Base-by-base conservation (phyloP, 2,797 vertebrate genomes). In the Leptatherina wallacei region DNA sequence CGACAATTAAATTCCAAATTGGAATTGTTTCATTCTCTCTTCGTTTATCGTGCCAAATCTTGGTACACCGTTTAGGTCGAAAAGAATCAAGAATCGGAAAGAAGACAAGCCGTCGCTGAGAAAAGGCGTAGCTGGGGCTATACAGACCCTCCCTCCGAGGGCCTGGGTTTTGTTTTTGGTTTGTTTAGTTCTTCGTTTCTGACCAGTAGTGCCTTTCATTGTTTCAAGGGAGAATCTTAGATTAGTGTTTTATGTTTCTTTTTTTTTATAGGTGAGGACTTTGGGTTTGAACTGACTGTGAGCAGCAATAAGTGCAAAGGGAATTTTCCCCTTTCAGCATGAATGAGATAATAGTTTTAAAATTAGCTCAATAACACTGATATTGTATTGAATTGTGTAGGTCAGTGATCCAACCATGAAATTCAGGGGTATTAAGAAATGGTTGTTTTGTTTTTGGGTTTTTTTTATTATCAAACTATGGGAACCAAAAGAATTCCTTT, bases 171-270 rank as follows among this genome's bases (percentile, higher is more conserved):
- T 76, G 78, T 55, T 86, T 92, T 85, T 94, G 92, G 78, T 93
- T 88, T 81, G 81, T 85, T 93, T 89, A 83, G 77, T 92, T 95
- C 93, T 93, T 96, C 80, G 90, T 96, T 92, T 95, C 92, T 95
- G 95, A 96, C 98, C 97, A 95, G 96, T 96, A 97, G 97, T 99
- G 98, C 97, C 98, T 99, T 99, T 96, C 94, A 94, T 96, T 92
- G 94, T 96, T 95, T 96, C 85, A 93, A 93, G 95, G 96, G 96
- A 97, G 95, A 95, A 95, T 96, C 89, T 88, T 96, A 94, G 94
- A 83, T 65, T 92, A 95, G 93, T 1, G 42, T 93, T 91, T 92
- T 91, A 81, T 86, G 69, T 88, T 88, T 67, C 6, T 65, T 51
- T 82, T 67, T 36, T 80, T 84, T 76, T 75, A 84, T 77, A 84